Conservation (phyloP, 1,140 invertebrate species). For the Bombus difficillimus region DNA sequence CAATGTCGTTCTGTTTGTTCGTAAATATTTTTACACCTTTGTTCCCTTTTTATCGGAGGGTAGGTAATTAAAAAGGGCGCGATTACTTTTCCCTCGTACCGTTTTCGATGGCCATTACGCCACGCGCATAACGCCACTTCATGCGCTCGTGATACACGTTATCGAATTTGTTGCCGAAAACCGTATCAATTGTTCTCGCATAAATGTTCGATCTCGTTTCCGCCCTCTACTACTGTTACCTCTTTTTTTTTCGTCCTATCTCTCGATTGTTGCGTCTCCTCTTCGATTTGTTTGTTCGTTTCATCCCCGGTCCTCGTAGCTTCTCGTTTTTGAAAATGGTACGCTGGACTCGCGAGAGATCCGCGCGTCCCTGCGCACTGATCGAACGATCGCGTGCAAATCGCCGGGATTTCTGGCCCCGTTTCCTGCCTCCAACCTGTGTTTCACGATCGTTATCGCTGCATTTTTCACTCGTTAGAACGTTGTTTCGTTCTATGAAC, state of each 20-base stretch:
- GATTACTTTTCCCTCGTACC: not conserved
- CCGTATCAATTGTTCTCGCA: slow-evolving; percentile 34
- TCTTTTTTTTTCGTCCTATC: not conserved
- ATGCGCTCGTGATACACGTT: not conserved
- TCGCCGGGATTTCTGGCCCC: not conserved
- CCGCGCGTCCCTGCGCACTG: not conserved
- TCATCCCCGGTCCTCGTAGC: not conserved
- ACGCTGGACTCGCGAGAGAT: not conserved
- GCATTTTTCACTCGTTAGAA: not conserved
- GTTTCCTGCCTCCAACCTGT: not conserved
- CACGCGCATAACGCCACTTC: slow-evolving; percentile 14
- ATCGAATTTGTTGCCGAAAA: slow-evolving; percentile 33
- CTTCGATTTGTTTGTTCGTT: slow-evolving; percentile 9
- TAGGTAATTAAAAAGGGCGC: slow-evolving; percentile 29
- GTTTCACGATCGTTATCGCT: slow-evolving; percentile 14
- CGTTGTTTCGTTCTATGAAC: not conserved
- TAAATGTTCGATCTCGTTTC: slow-evolving; percentile 20
- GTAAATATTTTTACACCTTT: slow-evolving; percentile 20
- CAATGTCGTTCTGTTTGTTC: not conserved
- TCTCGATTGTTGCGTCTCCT: not conserved
- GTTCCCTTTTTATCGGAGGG: not conserved
- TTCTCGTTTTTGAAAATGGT: slow-evolving; percentile 16
- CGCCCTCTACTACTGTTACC: not conserved
- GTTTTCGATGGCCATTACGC: slow-evolving; percentile 32
- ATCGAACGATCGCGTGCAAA: not conserved